Conservation (phyloP, 2,113 vertebrate genomes). For the Guaruba guarouba region DNA sequence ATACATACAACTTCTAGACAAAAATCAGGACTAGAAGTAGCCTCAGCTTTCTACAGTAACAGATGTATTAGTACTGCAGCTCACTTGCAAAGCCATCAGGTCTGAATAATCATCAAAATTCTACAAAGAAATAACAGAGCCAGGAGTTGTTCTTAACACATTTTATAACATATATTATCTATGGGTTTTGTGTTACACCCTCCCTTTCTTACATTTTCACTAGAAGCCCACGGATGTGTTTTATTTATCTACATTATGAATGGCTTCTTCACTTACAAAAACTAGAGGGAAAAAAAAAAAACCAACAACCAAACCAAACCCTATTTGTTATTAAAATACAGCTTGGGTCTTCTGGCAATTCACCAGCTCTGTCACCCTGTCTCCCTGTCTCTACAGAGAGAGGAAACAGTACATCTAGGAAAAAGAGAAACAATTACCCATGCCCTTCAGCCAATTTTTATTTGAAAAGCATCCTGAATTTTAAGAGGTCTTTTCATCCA, state of each 20-base stretch:
- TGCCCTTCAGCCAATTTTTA: not conserved
- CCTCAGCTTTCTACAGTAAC: not conserved
- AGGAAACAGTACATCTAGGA: not conserved
- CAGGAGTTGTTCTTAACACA: not conserved
- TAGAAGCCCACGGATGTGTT: not conserved
- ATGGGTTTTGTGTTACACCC: not conserved
- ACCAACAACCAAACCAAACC: not conserved
- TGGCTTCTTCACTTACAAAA: not conserved
- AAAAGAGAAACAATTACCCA: not conserved
- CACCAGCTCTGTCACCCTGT: not conserved
- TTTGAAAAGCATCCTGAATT: conserved; percentile 7
- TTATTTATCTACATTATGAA: not conserved
- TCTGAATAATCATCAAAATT: not conserved
- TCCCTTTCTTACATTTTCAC: not conserved
- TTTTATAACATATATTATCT: not conserved
- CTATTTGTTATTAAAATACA: not conserved
- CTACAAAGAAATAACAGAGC: not conserved
- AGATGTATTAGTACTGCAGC: not conserved
- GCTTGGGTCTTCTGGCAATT: not conserved
- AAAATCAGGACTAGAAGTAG: not conserved
- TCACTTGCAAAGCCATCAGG: not conserved
- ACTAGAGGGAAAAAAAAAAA: not conserved
- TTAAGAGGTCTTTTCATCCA: not conserved
- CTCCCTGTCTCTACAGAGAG: not conserved
- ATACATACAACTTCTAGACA: not conserved